Evolutionary conservation across 2,113 vertebrate genomes (phyloP), one percentile per base, ranked within the genome.

Genomic region (Gymnorhina tibicen): DNA sequence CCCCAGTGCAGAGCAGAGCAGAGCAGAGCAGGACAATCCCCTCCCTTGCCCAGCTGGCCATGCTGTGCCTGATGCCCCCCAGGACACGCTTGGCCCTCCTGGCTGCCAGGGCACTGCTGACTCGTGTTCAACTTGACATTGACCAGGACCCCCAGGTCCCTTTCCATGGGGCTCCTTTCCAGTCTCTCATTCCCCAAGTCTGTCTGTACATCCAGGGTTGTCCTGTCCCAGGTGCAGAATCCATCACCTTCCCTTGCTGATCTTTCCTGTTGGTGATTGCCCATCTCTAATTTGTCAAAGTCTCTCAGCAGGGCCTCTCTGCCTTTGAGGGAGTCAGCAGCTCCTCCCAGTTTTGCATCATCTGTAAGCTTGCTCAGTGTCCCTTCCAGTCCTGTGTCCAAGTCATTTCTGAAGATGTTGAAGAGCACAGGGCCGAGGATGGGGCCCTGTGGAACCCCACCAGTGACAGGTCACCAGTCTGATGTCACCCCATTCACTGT

Each of bases 241-340:
- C n/a, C 1, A 0, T 4, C 10, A 24, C 19, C 16, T 69, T 5
- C 22, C 7, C 18, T 46, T 46, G 28, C 3, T 46, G 33, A 37
- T 8, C 16, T 68, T 52, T 46, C 22, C 21, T 26, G 1, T 3
- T 87, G 46, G 14, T 3, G 7, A 33, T 53, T 77, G 9, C 14
- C 2, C 6, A 8, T 11, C 18, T 22, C 63, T 87, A 1, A 28
- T 68, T 21, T 52, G 37, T 77, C 22, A 1, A 0, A 1, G 32
- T 50, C 52, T 44, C 39, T 60, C 39, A 7, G 55, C 28, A 53
- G 28, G 28, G 19, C 39, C 28, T 46, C 63, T 18, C n/a, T 70
- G 41, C 28, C 41, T n/a, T 47, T 0, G 0, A 47, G 41, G 4
- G 66, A n/a, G 47, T 41, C 23, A 47, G 1, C 30, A 69, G 3